phyloP scores from a whole-genome alignment of 2,113 vertebrate species.

The Rattus rattus region DNA sequence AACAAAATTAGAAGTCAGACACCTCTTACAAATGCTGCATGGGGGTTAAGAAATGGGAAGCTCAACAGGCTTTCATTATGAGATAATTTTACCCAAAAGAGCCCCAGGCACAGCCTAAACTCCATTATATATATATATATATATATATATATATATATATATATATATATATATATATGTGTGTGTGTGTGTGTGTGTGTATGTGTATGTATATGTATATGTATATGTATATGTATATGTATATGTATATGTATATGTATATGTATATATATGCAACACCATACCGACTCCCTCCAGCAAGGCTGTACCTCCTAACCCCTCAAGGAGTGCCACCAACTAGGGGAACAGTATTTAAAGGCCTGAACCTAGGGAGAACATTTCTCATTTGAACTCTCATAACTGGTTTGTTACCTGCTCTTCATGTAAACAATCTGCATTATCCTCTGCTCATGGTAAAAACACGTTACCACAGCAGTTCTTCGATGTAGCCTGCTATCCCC shows the following conservation, averaged over 20 bases:
- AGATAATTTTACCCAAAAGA: not conserved
- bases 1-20: slow-evolving; percentile 12
- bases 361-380: not conserved
- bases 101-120: not conserved
- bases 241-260: too few species aligned
- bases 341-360: not conserved
- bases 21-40: not conserved
- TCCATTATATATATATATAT: too few species aligned
- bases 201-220: too few species aligned
- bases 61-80: slow-evolving; percentile 8
- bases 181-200: not conserved
- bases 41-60: not conserved
- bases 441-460: slow-evolving; percentile 7
- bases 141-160: too few species aligned
- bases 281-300: not conserved
- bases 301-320: not conserved
- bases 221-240: too few species aligned
- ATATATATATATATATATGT: too few species aligned
- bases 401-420: not conserved
- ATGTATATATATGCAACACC: too few species aligned
- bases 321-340: not conserved
- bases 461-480: not conserved
- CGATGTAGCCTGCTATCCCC: not conserved
- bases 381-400: not conserved
- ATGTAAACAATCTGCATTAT: not conserved